Evolutionary conservation across 1,140 invertebrate species (phyloP).

Genomic region (Aphelenchoides besseyi): DNA sequence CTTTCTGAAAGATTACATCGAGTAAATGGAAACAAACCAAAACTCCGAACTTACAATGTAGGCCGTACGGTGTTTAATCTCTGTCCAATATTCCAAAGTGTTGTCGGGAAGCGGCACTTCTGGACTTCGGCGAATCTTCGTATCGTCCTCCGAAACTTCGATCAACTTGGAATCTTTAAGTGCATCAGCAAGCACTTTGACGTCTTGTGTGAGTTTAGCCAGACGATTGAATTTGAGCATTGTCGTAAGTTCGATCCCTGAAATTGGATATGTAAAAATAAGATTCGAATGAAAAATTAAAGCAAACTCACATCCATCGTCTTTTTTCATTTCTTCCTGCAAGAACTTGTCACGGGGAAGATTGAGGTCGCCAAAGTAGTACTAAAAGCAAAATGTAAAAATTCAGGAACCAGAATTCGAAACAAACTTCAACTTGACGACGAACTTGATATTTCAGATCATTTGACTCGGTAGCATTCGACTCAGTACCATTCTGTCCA

Average conservation of each 20-base stretch:
- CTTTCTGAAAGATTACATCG: slow-evolving; percentile 69
- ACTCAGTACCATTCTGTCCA: too few relatives aligned
- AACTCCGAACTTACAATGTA: slow-evolving; percentile 69
- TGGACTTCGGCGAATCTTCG: slow-evolving; percentile 76
- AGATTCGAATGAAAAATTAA: too few relatives aligned
- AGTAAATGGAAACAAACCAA: not conserved
- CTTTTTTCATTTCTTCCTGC: slow-evolving; percentile 75
- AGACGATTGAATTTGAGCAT: slow-evolving; percentile 85
- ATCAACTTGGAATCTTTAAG: slow-evolving; percentile 75
- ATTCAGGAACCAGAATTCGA: too few relatives aligned
- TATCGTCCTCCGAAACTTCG: slow-evolving; percentile 76
- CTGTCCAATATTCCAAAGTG: slow-evolving; percentile 76
- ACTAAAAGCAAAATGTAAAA: too few relatives aligned
- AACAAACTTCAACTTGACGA: too few relatives aligned
- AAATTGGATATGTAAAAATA: slow-evolving; percentile 27
- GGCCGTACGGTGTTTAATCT: slow-evolving; percentile 73
- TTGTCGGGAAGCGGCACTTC: slow-evolving; percentile 78
- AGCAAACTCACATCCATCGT: slow-evolving; percentile 75
- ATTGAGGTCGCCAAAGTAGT: slow-evolving; percentile 82
- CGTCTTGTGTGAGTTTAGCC: slow-evolving; percentile 72
- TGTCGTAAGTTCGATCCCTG: slow-evolving; percentile 75
- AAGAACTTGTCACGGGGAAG: slow-evolving; percentile 84
- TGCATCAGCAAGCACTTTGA: slow-evolving; percentile 72
- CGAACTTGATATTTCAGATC: too few relatives aligned
- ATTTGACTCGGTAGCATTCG: too few relatives aligned